Conservation (phyloP, 2,797 vertebrate species). For the Tangara arthus region DNA sequence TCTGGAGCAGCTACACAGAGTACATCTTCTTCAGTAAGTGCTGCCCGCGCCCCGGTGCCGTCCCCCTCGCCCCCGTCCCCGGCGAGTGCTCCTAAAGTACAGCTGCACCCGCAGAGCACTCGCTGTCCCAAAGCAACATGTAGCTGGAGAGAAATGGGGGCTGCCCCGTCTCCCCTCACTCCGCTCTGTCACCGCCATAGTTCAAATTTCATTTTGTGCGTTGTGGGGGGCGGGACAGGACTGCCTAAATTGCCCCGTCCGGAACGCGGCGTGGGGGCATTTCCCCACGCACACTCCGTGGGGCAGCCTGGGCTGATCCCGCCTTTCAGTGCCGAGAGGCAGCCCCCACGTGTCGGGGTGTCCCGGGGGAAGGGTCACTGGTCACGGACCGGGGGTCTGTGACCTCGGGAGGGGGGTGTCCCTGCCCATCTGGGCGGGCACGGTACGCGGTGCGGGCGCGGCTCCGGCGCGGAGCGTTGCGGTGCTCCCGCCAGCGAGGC, state of each 20-base stretch:
- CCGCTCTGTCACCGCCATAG: not conserved
- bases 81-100: not conserved
- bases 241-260: not conserved
- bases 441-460: not conserved
- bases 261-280: not conserved
- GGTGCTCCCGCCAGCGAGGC: not conserved
- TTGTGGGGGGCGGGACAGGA: not conserved
- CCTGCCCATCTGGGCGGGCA: not conserved
- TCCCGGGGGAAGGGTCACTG: not conserved
- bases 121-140: not conserved
- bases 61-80: not conserved
- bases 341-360: not conserved
- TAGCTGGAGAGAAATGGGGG: not conserved
- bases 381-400: not conserved
- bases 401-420: not conserved
- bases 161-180: not conserved
- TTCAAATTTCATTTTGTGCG: not conserved
- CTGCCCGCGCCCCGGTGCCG: not conserved
- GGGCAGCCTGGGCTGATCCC: not conserved
- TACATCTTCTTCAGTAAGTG: constrained; percentile 91
- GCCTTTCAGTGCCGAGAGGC: not conserved
- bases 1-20: constrained; percentile 90
- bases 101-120: not conserved
- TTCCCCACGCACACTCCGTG: fast-evolving
- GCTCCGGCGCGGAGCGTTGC: not conserved